Evolutionary conservation across 2,888 invertebrate species (phyloP), one percentile per base, ranked within the genome.

Genomic region (Eristalinus aeneus): DNA sequence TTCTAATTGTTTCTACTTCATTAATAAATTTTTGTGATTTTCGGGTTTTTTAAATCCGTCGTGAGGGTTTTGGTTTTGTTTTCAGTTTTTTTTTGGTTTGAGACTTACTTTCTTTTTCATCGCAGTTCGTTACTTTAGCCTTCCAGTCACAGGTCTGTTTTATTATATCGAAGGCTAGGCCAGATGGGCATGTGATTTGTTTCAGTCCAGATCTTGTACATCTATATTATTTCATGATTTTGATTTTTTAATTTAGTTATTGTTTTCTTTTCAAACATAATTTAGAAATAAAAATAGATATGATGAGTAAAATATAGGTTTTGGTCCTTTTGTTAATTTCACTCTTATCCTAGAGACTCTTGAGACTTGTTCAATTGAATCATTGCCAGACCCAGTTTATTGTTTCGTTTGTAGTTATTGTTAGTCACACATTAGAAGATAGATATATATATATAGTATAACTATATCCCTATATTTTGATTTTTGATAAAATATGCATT

Each of bases 91-190:
- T 74, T 87, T 88, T 89, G 88, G 88, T 90, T 91, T 93, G 93
- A 92, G 94, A 96, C 97, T 97, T 97, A 98, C 98, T 98, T 96
- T 98, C 97, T 94, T 97, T 95, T 94, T 96, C 96, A 95, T 97
- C 96, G 96, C 98, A 98, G 96, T 96, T 98, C 95, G 94, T 96
- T 95, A 98, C 98, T 96, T 98, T 97, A 95, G 97, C 97, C 95
- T 97, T 98, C 98, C 98, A 98, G 95, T 98, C 97, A 95, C 98
- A 98, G 93, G 98, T 98, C 95, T 98, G 98, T 95, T 97, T 98
- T 95, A 97, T 96, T 95, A 98, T 96, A 95, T 98, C 98, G 95
- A 98, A 98, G 94, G 97, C 96, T 95, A 98, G 95, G 94, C 98
- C 98, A 93, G 97, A 97, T 93, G 98, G 98, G 94, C 98, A 98